phyloP scores from a whole-genome alignment of 2,888 invertebrate species.

The Ormyrus pomaceus region DNA sequence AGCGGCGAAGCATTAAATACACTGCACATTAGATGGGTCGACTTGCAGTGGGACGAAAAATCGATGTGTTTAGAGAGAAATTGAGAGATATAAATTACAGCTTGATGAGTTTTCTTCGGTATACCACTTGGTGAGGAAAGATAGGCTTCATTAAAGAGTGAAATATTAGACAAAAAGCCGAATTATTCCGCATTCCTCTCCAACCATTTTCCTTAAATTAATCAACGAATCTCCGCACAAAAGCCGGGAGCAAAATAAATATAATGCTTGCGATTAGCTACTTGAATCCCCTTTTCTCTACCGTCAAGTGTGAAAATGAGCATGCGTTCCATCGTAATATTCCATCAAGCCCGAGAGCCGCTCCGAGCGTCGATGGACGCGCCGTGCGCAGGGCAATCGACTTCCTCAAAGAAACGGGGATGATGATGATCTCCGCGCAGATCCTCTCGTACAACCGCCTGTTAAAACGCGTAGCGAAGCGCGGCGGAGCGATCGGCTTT shows the following conservation, averaged over 20 bases:
- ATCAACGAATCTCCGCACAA: too few species aligned
- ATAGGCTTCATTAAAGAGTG: neutral
- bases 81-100: conserved; percentile 12
- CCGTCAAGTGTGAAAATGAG: conserved; percentile 33
- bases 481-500: conserved; percentile 26
- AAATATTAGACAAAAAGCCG: too few species aligned
- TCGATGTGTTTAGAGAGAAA: conserved; percentile 3
- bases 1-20: conserved; percentile 14
- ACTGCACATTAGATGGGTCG: neutral
- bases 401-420: neutral
- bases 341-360: conserved; percentile 15
- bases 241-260: too few species aligned
- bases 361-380: neutral
- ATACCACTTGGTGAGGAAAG: neutral
- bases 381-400: neutral
- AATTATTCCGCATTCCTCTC: too few species aligned
- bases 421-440: conserved; percentile 23
- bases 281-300: too few species aligned
- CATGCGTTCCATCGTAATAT: conserved; percentile 22
- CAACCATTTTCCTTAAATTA: too few species aligned
- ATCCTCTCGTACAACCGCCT: neutral
- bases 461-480: conserved; percentile 1
- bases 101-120: neutral
- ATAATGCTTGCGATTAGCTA: too few species aligned
- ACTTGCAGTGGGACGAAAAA: conserved; percentile 5